These are phyloP conservation scores for Chaitophorus viminalis DNA, from an alignment of 2,888 invertebrate genomes.

Conservation along the genomic window DNA sequence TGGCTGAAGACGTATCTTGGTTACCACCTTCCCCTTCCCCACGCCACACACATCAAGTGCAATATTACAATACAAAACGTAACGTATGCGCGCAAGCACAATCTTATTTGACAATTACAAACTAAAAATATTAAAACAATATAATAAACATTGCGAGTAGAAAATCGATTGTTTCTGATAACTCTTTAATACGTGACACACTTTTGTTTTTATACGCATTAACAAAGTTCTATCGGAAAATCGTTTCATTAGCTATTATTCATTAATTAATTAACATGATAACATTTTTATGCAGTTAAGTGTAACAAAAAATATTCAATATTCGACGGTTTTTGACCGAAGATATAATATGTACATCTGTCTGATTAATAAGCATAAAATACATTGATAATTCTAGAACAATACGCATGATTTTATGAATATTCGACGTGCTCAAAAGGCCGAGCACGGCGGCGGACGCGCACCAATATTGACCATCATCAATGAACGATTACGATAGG, in stretches of 20 bases:
- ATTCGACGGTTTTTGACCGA: background rate
- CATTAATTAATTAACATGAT: background rate
- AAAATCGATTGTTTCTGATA: conserved; percentile 30
- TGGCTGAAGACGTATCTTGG: too few relatives aligned
- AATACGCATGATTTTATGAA: too few relatives aligned
- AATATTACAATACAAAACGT: background rate
- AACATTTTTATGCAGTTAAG: too few relatives aligned
- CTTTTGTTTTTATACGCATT: conserved; percentile 55
- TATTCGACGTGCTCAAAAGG: background rate
- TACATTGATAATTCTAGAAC: too few relatives aligned
- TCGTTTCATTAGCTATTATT: background rate
- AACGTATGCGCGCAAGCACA: background rate
- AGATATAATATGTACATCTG: too few relatives aligned
- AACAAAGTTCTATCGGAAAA: conserved; percentile 49
- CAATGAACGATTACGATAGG: background rate
- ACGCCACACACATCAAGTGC: background rate
- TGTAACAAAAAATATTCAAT: background rate
- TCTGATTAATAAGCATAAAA: too few relatives aligned
- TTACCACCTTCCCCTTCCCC: too few relatives aligned
- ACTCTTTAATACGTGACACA: conserved; percentile 60
- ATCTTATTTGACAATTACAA: background rate
- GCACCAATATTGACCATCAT: background rate
- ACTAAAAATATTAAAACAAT: background rate
- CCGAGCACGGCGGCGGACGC: background rate
- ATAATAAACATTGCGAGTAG: background rate